These are phyloP conservation scores for Phytoseiulus persimilis DNA, from an alignment of 2,888 invertebrate genomes.

Conservation along the genomic window DNA sequence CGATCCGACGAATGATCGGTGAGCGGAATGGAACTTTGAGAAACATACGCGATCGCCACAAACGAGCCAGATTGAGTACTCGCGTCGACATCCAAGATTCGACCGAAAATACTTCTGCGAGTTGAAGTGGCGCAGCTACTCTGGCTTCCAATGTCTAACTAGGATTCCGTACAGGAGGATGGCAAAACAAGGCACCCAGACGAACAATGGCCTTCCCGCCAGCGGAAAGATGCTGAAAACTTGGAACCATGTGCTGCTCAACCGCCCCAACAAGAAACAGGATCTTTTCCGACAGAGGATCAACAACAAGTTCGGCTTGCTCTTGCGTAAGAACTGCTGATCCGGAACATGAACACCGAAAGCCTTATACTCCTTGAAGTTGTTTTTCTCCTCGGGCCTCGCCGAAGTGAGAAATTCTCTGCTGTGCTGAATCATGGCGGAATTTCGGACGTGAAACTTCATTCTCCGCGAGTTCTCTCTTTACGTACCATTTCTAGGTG, in stretches of 20 bases:
- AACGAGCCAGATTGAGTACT: too few relatives aligned
- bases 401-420: too few relatives aligned
- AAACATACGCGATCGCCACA: too few relatives aligned
- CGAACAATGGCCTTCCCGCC: background rate
- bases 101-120: background rate
- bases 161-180: background rate
- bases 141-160: background rate
- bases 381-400: background rate
- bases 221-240: background rate
- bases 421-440: too few relatives aligned
- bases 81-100: background rate
- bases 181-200: background rate
- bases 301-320: slow-evolving; percentile 47
- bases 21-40: too few relatives aligned
- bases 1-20: too few relatives aligned
- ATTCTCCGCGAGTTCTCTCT: too few relatives aligned
- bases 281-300: slow-evolving; percentile 48
- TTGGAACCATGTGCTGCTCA: slow-evolving; percentile 8
- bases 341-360: background rate
- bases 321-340: slow-evolving; percentile 47
- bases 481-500: slow-evolving; percentile 47
- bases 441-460: too few relatives aligned
- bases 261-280: slow-evolving; percentile 47
- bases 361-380: background rate
- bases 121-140: background rate